A percentile compares a stretch with the other conserved stretches of the same genome.
phyloP scores from a whole-genome alignment of 2,113 vertebrate species.

The Oreochromis tanganicae region DNA sequence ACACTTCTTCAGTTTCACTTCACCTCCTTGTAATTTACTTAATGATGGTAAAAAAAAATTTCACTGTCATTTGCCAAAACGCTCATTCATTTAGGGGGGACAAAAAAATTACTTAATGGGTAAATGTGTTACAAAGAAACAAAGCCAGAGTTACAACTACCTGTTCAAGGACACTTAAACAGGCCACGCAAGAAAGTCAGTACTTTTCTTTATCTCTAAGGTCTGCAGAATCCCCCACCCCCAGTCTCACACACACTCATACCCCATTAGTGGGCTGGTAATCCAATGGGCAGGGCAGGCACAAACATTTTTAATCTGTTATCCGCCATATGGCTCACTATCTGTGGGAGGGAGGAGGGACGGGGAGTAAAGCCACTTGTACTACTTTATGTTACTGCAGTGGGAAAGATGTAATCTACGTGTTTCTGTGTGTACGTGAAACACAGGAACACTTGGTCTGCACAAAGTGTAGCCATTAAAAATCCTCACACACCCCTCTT shows the following conservation, averaged over 20 bases:
- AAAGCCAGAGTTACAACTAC: background rate
- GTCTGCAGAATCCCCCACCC: background rate
- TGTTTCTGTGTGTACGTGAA: background rate
- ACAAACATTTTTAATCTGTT: conserved; percentile 58
- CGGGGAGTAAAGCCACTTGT: background rate
- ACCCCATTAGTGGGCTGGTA: background rate
- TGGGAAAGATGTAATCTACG: background rate
- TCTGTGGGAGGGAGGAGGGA: background rate
- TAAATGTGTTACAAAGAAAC: background rate
- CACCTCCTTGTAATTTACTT: conserved; percentile 12
- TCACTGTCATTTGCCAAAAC: background rate
- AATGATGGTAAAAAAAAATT: background rate
- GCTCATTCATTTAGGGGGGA: conserved; percentile 3
- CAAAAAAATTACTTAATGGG: background rate
- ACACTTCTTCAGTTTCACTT: conserved; percentile 13
- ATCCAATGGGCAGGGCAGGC: conserved; percentile 42
- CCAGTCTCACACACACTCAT: background rate
- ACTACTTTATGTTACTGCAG: background rate
- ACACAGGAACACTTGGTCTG: background rate
- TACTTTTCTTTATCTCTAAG: background rate
- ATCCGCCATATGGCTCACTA: conserved; percentile 54
- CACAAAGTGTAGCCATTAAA: background rate
- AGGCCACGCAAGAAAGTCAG: background rate
- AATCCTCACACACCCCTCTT: background rate
- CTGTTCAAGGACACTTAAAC: background rate